Evolutionary conservation across 1,140 invertebrate genomes (phyloP).

Genomic region (Brachionus sp.): DNA sequence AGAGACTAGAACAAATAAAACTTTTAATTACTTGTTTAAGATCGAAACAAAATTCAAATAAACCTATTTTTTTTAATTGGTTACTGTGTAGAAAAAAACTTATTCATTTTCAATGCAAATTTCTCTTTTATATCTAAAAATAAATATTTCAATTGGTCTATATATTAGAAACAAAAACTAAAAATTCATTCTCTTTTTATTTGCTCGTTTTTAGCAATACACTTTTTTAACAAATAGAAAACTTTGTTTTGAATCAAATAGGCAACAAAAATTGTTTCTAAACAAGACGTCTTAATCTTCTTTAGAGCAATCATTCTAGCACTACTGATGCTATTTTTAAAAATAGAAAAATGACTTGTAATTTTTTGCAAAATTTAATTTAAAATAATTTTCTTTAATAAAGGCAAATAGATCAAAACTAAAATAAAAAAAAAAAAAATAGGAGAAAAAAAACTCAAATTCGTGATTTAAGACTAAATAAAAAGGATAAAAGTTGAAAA

Average conservation of each 20-base stretch:
- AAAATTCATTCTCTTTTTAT: neutral
- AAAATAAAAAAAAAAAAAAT: no score
- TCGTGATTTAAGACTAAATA: constrained; percentile 15
- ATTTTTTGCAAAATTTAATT: neutral
- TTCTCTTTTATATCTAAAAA: neutral
- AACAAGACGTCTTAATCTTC: neutral
- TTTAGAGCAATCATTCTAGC: neutral
- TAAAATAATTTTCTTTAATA: constrained; percentile 16
- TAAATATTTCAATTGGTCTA: constrained; percentile 9
- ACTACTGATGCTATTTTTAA: no score
- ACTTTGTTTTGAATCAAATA: neutral
- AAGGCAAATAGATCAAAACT: neutral
- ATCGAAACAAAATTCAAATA: constrained; percentile 30
- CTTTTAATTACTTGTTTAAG: constrained; percentile 22
- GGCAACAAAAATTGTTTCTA: neutral
- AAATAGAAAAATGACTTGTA: neutral
- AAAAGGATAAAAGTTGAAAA: neutral
- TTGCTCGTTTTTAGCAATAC: neutral
- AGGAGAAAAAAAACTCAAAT: neutral
- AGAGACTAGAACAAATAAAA: neutral
- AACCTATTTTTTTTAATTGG: neutral
- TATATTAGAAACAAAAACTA: neutral
- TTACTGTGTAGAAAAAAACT: neutral
- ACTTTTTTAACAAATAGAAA: neutral
- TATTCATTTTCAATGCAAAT: neutral